phyloP scores from a whole-genome alignment of 2,888 invertebrate species.

The Hermodice carunculata region DNA sequence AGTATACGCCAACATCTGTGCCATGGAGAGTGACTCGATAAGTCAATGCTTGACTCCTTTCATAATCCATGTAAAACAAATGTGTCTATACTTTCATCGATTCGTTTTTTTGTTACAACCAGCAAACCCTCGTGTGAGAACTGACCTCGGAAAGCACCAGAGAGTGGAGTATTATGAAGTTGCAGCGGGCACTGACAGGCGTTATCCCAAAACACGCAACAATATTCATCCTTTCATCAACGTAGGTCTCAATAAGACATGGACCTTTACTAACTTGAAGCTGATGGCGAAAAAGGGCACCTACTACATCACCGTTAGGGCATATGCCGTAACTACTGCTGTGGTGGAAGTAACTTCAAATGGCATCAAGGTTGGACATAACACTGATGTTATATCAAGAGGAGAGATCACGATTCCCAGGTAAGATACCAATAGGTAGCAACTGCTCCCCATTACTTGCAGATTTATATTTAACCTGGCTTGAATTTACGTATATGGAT shows the following conservation, averaged over 20 bases:
- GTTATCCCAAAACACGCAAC: constrained; percentile 45
- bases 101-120: background rate
- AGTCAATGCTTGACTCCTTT: no score
- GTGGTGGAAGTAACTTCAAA: constrained; percentile 46
- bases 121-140: background rate
- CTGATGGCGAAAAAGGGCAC: constrained; percentile 37
- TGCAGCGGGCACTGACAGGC: constrained; percentile 49
- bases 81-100: no score
- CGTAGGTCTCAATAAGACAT: constrained; percentile 44
- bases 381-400: background rate
- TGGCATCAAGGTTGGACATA: constrained; percentile 44
- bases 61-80: no score
- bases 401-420: no score
- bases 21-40: no score
- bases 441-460: no score
- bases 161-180: constrained; percentile 47
- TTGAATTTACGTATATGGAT: no score
- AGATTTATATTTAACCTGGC: no score
- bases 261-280: constrained; percentile 44
- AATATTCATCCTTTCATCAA: constrained; percentile 49
- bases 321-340: constrained; percentile 42
- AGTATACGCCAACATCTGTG: no score
- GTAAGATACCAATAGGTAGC: no score
- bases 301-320: constrained; percentile 52
- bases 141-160: constrained; percentile 36